Evolutionary conservation across 2,113 vertebrate genomes (phyloP), one percentile per base, ranked within the genome.

Genomic region (Chaetura pelagica): DNA sequence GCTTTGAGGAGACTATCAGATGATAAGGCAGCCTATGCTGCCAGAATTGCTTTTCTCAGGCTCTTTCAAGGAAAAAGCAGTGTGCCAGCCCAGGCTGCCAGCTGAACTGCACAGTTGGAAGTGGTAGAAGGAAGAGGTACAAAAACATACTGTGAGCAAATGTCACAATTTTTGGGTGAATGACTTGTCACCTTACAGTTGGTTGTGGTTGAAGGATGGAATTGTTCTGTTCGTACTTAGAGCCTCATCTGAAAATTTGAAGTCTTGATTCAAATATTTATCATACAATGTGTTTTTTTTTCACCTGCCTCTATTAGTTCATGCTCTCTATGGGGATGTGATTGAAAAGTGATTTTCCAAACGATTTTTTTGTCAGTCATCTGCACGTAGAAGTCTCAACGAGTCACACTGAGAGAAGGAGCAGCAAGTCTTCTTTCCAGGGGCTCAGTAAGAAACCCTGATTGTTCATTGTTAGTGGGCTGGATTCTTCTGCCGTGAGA

Each of bases 201-300:
- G 29, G 12, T n/a, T 54, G 46, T 7, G 2, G 38, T 40, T n/a
- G 58, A 75, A 82, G 27, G 15, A 23, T 4, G 6, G 81, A 16
- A 20, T 32, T 0, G 1, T 59, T 71, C 7, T 13, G 2, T 80
- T 72, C 44, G 27, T 68, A 52, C 26, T 32, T 34, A 17, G 30
- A 44, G 52, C 19, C 9, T 87, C 0, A 1, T 54, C n/a, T 54
- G 67, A 77, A 51, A 42, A 80, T 35, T 42, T 48, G 30, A 49
- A 15, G 26, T 61, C 52, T 73, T 68, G n/a, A 44, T 58, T 94
- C 19, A 10, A 7, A 35, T 64, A 23, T 4, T 27, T 72, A 13
- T 57, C 0, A 0, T 34, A 35, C 26, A 27, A 14, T 40, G 10
- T 48, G 7, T 16, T 57, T 23, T 54, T 15, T 34, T 18, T 75